A percentile compares a stretch with the other conserved stretches of the same genome.
phyloP scores from a whole-genome alignment of 2,888 invertebrate genomes.

The Scaptomyza reducta region DNA sequence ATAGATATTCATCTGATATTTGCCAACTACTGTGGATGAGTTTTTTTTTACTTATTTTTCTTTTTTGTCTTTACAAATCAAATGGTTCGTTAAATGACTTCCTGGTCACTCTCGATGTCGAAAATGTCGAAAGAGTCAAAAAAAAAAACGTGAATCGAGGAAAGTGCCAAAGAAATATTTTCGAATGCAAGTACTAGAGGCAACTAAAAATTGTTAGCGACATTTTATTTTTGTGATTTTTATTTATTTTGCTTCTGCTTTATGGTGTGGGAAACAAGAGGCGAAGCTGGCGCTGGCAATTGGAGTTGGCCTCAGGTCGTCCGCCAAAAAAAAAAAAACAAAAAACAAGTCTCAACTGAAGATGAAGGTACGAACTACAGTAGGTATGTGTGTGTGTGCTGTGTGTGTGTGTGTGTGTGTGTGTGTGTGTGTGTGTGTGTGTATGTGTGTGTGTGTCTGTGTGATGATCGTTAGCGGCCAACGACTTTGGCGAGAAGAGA shows the following conservation, averaged over 20 bases:
- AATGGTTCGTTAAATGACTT: constrained; percentile 62
- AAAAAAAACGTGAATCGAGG: constrained; percentile 48
- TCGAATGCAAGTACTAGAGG: constrained; percentile 46
- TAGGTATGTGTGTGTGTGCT: constrained; percentile 30
- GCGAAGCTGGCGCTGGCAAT: constrained; percentile 25
- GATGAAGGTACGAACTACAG: constrained; percentile 59
- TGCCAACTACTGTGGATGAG: constrained; percentile 9
- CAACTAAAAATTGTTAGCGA: constrained; percentile 71
- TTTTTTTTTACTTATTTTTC: constrained; percentile 10
- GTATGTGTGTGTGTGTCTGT: constrained; percentile 15
- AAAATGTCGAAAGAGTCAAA: constrained; percentile 48
- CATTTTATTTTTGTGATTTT: constrained; percentile 62
- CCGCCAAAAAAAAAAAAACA: constrained; percentile 26
- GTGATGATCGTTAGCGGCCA: constrained; percentile 56
- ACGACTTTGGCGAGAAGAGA: constrained; percentile 52
- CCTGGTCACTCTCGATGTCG: constrained; percentile 55
- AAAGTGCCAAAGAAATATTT: constrained; percentile 70
- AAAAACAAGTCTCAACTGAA: constrained; percentile 61
- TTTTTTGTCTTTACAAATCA: constrained; percentile 34
- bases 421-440: constrained; percentile 7
- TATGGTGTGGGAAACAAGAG: constrained; percentile 70
- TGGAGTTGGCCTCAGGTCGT: constrained; percentile 53
- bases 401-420: constrained; percentile 23
- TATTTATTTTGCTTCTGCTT: constrained; percentile 44
- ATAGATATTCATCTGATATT: constrained; percentile 4